Percentiles rank a stretch among this genome's conserved stretches.
These are phyloP conservation scores for Solea senegalensis DNA, from an alignment of 2,113 vertebrate species.

Conservation along the genomic window DNA sequence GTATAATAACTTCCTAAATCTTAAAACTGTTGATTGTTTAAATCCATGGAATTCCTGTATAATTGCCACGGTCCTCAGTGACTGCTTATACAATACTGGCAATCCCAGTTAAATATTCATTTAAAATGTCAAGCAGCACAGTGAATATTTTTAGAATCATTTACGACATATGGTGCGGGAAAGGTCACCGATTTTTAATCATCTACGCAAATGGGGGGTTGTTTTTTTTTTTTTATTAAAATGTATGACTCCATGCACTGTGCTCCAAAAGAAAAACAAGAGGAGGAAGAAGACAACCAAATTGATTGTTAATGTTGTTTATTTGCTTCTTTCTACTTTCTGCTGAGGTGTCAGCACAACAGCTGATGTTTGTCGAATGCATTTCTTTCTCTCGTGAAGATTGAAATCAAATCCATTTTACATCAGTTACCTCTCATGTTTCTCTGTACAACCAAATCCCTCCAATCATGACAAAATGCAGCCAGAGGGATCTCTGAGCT, in stretches of 20 bases:
- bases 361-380: conserved; percentile 1
- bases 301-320: not conserved
- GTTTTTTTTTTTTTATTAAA: conserved; percentile 27
- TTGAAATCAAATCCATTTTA: conserved; percentile 5
- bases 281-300: not conserved
- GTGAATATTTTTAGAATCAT: conserved; percentile 4
- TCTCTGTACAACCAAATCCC: conserved; percentile 25
- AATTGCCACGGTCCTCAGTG: not conserved
- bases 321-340: not conserved
- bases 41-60: not conserved
- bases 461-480: conserved; percentile 15
- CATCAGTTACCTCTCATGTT: conserved; percentile 44
- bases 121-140: conserved; percentile 16
- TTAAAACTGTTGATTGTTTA: too few relatives aligned
- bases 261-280: not conserved
- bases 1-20: too few relatives aligned
- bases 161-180: conserved; percentile 5
- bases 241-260: not conserved
- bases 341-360: conserved; percentile 13
- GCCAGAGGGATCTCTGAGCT: conserved; percentile 16
- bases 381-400: too few relatives aligned
- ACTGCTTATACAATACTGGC: not conserved
- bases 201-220: conserved; percentile 5
- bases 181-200: conserved; percentile 44
- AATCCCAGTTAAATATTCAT: conserved; percentile 5